Base-by-base conservation (phyloP, 2,113 vertebrate species). In the Nipponia nippon region DNA sequence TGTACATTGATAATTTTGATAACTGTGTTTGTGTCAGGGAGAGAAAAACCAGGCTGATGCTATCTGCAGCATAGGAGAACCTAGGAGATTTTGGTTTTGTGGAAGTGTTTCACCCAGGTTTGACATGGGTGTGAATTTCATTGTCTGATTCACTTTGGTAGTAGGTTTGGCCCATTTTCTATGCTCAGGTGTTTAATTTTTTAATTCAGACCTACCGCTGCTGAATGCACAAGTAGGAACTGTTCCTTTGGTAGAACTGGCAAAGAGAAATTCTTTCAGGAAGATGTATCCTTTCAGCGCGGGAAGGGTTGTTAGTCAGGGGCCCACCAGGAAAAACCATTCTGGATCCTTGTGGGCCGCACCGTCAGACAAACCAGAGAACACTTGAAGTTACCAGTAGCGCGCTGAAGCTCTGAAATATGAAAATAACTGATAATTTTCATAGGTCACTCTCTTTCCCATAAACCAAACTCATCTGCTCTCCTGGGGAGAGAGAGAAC, bases 381-480 rank as follows among this genome's bases (percentile, higher is more conserved):
- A 34, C 36, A 5, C n/a, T 80, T 63, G 16, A 42, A 44, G 75
- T 76, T 83, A 77, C 63, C 63, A 83, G 77, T 61, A 90, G 55
- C 5, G 1, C 9, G 2, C n/a, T 91, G 85, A 72, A 97, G 94
- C 84, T 89, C 87, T 91, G 79, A 59, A 90, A 91, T 95, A 80
- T 16, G 91, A 96, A 96, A 90, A 73, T 79, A 96, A 89, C 87
- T 71, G 92, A 61, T 92, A 87, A 97, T 98, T 97, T 96, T 95
- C 95, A 61, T 94, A 97, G 97, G 98, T 98, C 97, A 94, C 4
- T 16, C 93, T 95, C 89, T 85, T 90, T 96, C 86, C 87, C 47
- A 94, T 94, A 98, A 98, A 97, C 97, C 95, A 95, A 98, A 97
- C 98, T 98, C 94, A 89, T 98, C 92, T 97, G 93, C 95, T 97